These are phyloP conservation scores for Elachura formosa DNA, from an alignment of 2,113 vertebrate genomes.

Conservation along the genomic window DNA sequence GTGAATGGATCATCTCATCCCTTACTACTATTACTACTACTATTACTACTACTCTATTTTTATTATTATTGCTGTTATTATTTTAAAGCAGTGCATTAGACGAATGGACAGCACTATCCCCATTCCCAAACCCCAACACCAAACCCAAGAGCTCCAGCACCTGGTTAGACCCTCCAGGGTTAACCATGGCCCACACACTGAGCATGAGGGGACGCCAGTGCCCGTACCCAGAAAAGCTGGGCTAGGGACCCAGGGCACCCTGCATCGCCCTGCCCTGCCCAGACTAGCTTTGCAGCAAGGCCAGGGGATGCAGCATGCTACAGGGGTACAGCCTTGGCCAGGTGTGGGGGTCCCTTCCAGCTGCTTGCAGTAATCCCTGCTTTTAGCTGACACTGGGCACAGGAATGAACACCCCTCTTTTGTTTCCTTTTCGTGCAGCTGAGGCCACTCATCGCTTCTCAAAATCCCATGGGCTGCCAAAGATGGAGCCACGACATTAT, in stretches of 20 bases:
- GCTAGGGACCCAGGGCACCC: not conserved
- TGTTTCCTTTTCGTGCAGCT: not conserved
- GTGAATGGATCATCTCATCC: not conserved
- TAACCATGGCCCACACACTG: accelerated
- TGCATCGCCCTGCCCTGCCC: not conserved
- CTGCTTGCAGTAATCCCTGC: not conserved
- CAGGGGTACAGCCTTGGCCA: not conserved
- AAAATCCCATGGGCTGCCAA: not conserved
- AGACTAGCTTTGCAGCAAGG: not conserved
- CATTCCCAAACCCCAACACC: not conserved
- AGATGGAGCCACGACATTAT: accelerated
- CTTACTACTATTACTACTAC: not conserved
- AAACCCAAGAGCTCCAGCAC: accelerated
- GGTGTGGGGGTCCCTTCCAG: not conserved
- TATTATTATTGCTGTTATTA: not conserved
- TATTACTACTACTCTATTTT: not conserved
- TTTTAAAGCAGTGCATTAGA: not conserved
- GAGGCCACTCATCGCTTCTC: not conserved
- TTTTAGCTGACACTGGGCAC: not conserved
- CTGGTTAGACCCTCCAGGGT: accelerated
- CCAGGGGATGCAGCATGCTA: not conserved
- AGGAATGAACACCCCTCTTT: not conserved
- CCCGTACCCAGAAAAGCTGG: not conserved
- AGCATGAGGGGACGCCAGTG: not conserved
- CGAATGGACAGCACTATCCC: too few relatives aligned